Evolutionary conservation across 2,888 invertebrate species (phyloP), one percentile per base, ranked within the genome.

Genomic region (Meganola albula): DNA sequence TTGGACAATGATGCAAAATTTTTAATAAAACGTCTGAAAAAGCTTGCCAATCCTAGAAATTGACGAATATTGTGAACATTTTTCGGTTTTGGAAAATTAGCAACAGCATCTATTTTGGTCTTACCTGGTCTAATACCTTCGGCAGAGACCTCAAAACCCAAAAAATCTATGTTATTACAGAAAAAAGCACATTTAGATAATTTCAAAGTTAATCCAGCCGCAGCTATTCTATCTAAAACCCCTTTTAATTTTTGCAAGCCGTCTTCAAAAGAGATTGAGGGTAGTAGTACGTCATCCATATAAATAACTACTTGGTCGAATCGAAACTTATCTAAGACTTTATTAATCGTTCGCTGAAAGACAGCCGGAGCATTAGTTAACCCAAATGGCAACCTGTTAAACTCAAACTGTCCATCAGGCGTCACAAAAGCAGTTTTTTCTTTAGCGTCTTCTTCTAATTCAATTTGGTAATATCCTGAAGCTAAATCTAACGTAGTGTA

Each of bases 251-350:
- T 9, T 3, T 3, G 9, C 10, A 23, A 7, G 2, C 25, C 25
- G 5, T 26, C 25, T n/a, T 8, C n/a, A 9, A 14, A 13, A 9
- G 13, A 9, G 9, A 4, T 3, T 8, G 14, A 9, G 2, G 14
- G 25, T 3, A 26, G 3, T 4, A 26, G 12, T 5, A 26, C 10
- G 10, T 26, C 25, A n/a, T 26, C 25, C 25, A 26, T 26, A 12
- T 14, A 5, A 1, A 26, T 14, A 4, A 14, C 1, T 2, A 14
- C 14, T 3, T 5, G 10, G 8, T 4, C 10, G 2, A 13, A 1
- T 12, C 10, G 7, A n/a, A 10, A n/a, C n/a, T n/a, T n/a, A n/a
- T n/a, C 3, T 4, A 26, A 13, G n/a, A 13, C 10, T 26, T 26
- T 26, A 10, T 2, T n/a, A 5, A 13, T 14, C 1, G 20, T n/a